Evolutionary conservation across 2,113 vertebrate genomes (phyloP).

Genomic region (Albula goreensis): DNA sequence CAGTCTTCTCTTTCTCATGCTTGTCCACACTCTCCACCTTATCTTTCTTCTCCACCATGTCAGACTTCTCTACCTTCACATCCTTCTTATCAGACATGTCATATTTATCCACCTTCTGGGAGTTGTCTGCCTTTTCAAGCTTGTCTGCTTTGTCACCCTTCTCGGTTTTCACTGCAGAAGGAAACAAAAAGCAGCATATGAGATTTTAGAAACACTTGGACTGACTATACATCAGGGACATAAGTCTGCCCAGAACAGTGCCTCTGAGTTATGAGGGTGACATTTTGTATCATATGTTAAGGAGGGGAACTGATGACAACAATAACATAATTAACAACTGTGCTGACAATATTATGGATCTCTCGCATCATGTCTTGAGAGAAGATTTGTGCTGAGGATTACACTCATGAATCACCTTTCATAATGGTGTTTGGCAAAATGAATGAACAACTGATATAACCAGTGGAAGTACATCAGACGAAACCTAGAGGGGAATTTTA

Average conservation of each 20-base stretch:
- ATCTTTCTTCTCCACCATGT: slow-evolving; percentile 24
- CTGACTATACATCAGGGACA: not conserved
- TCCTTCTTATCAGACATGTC: slow-evolving; percentile 13
- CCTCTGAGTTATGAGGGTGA: not conserved
- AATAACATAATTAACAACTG: not conserved
- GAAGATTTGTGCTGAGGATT: not conserved
- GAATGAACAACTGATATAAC: not conserved
- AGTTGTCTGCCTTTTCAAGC: slow-evolving; percentile 35
- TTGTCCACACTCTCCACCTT: slow-evolving; percentile 25
- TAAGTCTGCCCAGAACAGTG: not conserved
- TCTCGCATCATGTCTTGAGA: not conserved
- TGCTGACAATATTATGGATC: not conserved
- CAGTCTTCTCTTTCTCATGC: slow-evolving; percentile 16
- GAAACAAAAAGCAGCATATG: not conserved
- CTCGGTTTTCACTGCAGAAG: slow-evolving; percentile 51
- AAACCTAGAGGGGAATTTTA: no score
- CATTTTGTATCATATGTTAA: not conserved
- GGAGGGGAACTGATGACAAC: not conserved
- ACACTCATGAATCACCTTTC: not conserved
- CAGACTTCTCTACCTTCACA: slow-evolving; percentile 13
- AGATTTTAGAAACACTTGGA: not conserved
- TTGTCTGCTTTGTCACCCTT: slow-evolving; percentile 45
- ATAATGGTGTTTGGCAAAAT: not conserved
- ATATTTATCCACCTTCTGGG: slow-evolving; percentile 21
- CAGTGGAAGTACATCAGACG: not conserved